Evolutionary conservation across 2,113 vertebrate species (phyloP).

Genomic region (Dendrocopos noguchii): DNA sequence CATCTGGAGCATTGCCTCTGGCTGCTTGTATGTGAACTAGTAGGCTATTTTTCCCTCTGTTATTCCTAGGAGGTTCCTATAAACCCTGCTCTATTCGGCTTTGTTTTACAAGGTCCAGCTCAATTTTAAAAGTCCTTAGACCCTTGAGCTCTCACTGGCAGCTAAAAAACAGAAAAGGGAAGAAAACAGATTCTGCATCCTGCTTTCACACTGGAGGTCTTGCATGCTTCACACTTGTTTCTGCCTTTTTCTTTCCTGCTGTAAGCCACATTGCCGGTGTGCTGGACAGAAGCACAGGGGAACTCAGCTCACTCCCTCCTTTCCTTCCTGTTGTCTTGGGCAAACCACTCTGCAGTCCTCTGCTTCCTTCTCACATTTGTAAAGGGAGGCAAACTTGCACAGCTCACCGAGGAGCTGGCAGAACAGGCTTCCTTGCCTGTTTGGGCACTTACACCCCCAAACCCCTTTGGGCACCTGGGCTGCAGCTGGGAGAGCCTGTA

Average conservation of each 20-base stretch:
- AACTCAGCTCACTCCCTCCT: neutral
- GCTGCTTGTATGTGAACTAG: accelerated
- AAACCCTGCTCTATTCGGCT: neutral
- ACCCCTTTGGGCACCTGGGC: neutral
- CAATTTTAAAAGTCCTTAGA: neutral
- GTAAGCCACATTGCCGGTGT: accelerated
- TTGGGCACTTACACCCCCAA: accelerated
- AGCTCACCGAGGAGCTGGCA: accelerated
- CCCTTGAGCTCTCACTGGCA: neutral
- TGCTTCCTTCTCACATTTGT: accelerated
- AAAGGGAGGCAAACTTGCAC: neutral
- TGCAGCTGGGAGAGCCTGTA: neutral
- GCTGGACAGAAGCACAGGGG: neutral
- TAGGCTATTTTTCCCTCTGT: accelerated
- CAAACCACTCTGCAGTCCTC: neutral
- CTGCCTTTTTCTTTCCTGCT: neutral
- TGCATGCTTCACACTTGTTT: neutral
- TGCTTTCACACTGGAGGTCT: neutral
- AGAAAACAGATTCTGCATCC: too few species aligned
- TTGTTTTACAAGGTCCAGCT: neutral
- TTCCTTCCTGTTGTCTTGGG: neutral
- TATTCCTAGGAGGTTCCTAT: neutral
- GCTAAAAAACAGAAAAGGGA: neutral
- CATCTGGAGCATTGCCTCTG: neutral
- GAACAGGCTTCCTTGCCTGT: too few species aligned